These are phyloP conservation scores for Paradoxurus hermaphroditus DNA, from an alignment of 2,113 vertebrate genomes.

Conservation along the genomic window DNA sequence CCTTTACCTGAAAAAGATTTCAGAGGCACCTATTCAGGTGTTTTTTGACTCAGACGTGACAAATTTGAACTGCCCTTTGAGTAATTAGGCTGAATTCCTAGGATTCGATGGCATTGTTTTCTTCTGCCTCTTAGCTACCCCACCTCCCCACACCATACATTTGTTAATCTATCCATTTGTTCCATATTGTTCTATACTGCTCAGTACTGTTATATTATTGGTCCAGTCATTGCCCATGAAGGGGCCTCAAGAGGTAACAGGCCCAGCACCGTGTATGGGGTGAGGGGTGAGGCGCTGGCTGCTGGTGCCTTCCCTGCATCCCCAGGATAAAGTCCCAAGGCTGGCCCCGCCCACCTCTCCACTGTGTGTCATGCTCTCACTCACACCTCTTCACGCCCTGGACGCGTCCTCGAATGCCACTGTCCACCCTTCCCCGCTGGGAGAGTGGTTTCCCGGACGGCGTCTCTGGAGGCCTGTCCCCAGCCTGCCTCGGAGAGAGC, in stretches of 20 bases:
- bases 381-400: no score
- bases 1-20: background rate
- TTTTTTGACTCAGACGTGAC: background rate
- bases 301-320: no score
- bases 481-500: background rate
- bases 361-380: no score
- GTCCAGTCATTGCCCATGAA: accelerated
- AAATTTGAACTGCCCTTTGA: background rate
- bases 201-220: accelerated
- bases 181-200: accelerated
- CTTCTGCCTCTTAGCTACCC: background rate
- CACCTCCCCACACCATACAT: background rate
- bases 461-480: no score
- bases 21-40: background rate
- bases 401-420: no score
- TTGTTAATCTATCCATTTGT: background rate
- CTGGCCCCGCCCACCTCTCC: no score
- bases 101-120: background rate
- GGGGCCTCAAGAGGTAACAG: no score
- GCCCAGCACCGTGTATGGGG: no score
- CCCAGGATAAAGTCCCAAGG: no score
- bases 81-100: background rate
- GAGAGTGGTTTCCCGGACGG: no score
- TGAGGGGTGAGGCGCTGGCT: no score
- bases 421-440: no score